These are phyloP conservation scores for Drosophila macrospina DNA, from an alignment of 2,888 invertebrate species.

Conservation along the genomic window DNA sequence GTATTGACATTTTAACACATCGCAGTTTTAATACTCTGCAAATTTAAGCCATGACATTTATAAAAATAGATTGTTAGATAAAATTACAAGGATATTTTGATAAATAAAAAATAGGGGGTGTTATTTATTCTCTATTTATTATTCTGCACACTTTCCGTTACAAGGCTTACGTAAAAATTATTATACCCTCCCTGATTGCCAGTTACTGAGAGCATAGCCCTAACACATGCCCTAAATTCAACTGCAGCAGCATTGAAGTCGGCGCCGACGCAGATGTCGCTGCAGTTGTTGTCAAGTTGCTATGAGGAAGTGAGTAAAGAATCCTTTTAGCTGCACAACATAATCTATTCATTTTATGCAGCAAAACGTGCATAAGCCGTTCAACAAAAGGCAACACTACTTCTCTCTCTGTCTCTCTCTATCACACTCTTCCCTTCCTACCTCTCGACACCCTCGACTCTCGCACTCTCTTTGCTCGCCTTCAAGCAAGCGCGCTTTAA, in stretches of 20 bases:
- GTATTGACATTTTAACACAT: not conserved
- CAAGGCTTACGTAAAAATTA: not conserved
- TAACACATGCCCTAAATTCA: slow-evolving; percentile 63
- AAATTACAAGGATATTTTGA: not conserved
- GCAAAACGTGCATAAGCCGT: slow-evolving; percentile 54
- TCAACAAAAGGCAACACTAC: slow-evolving; percentile 30
- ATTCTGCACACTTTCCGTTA: not conserved
- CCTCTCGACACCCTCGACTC: slow-evolving; percentile 8
- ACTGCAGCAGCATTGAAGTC: slow-evolving; percentile 50
- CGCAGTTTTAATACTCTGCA: slow-evolving; percentile 35
- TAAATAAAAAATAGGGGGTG: not conserved
- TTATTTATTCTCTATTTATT: not conserved
- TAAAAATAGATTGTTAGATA: not conserved
- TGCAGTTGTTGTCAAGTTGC: slow-evolving; percentile 61
- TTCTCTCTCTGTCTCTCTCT: slow-evolving; percentile 14
- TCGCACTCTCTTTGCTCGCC: slow-evolving; percentile 33
- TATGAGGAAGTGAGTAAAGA: slow-evolving; percentile 63
- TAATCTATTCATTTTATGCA: slow-evolving; percentile 78
- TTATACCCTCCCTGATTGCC: not conserved
- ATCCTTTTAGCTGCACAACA: slow-evolving; percentile 78
- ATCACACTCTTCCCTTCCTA: not conserved
- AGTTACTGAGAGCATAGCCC: slow-evolving; percentile 4
- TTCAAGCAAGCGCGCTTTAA: slow-evolving; percentile 58
- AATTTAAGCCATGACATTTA: not conserved
- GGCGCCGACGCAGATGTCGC: slow-evolving; percentile 55